phyloP scores from a whole-genome alignment of 1,140 invertebrate species.

The Diachasmimorpha longicaudata region DNA sequence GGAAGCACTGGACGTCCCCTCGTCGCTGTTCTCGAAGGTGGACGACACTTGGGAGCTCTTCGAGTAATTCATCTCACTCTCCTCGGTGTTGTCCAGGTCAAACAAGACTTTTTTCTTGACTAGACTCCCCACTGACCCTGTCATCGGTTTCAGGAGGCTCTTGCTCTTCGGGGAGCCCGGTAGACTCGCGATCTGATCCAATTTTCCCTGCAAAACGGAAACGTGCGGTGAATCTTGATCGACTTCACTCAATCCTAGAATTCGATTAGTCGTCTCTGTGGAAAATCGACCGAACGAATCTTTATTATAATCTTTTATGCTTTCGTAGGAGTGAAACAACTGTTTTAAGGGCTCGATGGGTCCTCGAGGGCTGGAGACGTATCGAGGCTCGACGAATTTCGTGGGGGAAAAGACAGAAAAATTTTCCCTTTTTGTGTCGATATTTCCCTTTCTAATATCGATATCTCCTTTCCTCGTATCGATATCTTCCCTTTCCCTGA shows the following conservation, averaged over 20 bases:
- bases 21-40: slow-evolving; percentile 31
- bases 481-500: background rate
- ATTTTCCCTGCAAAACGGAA: slow-evolving; percentile 40
- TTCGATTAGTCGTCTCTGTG: slow-evolving; percentile 10
- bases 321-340: slow-evolving; percentile 37
- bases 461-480: slow-evolving; percentile 6
- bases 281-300: slow-evolving; percentile 26
- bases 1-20: slow-evolving; percentile 50
- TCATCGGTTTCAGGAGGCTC: slow-evolving; percentile 66
- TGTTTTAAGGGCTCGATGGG: slow-evolving; percentile 11
- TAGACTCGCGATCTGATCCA: slow-evolving; percentile 46
- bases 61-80: slow-evolving; percentile 48
- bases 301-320: slow-evolving; percentile 42
- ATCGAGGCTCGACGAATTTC: slow-evolving; percentile 1
- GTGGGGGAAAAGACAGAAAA: background rate
- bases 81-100: slow-evolving; percentile 57
- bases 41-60: slow-evolving; percentile 9
- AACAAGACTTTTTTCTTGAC: slow-evolving; percentile 70
- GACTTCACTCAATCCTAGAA: background rate
- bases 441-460: background rate
- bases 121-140: slow-evolving; percentile 58
- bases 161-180: slow-evolving; percentile 47
- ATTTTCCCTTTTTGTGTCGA: background rate
- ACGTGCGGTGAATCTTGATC: slow-evolving; percentile 30
- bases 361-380: slow-evolving; percentile 10